Percentiles rank a stretch among this genome's conserved stretches.
Evolutionary conservation across 1,140 invertebrate species (phyloP).

Genomic region (Drosophila malerkotliana): DNA sequence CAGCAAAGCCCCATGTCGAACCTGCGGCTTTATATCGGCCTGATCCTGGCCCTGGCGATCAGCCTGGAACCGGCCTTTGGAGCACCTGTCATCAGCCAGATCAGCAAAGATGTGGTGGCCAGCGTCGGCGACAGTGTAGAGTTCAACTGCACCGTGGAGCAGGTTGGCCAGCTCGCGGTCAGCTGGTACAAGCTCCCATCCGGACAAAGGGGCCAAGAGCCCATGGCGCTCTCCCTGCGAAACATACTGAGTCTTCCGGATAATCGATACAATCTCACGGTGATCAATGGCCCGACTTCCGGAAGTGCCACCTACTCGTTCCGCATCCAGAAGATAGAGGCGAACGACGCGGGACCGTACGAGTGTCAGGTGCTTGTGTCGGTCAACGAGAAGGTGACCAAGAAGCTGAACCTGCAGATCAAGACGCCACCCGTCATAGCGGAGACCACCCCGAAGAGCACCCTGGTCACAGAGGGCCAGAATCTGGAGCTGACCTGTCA

Average conservation of each 20-base stretch:
- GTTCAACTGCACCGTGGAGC: constrained; percentile 91
- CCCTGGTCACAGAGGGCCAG: constrained; percentile 89
- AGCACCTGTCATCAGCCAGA: constrained; percentile 88
- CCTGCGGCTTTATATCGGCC: constrained; percentile 27
- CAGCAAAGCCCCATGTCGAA: constrained; percentile 23
- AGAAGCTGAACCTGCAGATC: constrained; percentile 89
- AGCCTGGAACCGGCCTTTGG: constrained; percentile 4
- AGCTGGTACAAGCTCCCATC: constrained; percentile 88
- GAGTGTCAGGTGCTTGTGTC: constrained; percentile 91
- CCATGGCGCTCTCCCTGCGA: constrained; percentile 86
- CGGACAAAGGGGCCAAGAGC: constrained; percentile 53
- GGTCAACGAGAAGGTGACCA: constrained; percentile 88
- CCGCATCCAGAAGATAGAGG: constrained; percentile 90
- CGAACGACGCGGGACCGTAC: constrained; percentile 91
- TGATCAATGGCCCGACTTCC: constrained; percentile 86
- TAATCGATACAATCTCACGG: constrained; percentile 88
- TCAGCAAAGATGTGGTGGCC: constrained; percentile 91
- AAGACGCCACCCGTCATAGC: constrained; percentile 91
- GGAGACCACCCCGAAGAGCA: constrained; percentile 89
- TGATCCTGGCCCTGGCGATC: constrained; percentile 30
- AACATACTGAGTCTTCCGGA: constrained; percentile 90
- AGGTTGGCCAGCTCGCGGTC: constrained; percentile 89
- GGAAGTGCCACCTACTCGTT: constrained; percentile 88
- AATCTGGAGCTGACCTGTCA: constrained; percentile 90
- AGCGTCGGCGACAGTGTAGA: constrained; percentile 91